Base-by-base conservation (phyloP, 2,113 vertebrate species). In the Ammodytes dubius region DNA sequence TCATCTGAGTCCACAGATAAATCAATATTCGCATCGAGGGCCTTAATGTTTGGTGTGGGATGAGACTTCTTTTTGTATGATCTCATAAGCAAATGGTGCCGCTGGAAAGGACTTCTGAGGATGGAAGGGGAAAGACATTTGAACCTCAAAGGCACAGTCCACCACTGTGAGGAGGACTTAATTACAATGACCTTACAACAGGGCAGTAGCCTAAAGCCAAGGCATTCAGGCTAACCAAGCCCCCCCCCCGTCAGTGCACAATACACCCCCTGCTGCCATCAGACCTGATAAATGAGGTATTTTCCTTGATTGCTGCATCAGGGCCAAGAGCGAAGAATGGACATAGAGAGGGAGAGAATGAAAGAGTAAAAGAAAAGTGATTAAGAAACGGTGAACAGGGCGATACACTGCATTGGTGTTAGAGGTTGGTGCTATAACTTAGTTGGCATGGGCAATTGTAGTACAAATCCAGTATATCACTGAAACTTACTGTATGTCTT, bases 181-280 rank as follows among this genome's bases (percentile, higher is more conserved):
- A 95, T 94, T 93, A 93, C 89, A 86, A 90, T 93, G 93, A 95
- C 91, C 92, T 92, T 93, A 89, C 88, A 93, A 74, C 85, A 84
- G 90, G 83, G 77, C 85, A 82, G 75, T 87, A 68, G 92, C 94
- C 89, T 86, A 77, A 81, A 93, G 93, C 77, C 77, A 80, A 54
- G 27, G 54, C 87, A 60, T 84, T 82, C 61, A 74, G 86, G 83
- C 84, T 65, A 89, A 84, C 72, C 82, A 59, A n/a, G 74, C 74
- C 47, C 74, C 77, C 74, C 54, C 75, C 60, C 83, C 66, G 52
- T 42, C 77, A 59, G 59, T 40, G 60, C 81, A 86, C 84, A 86
- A 89, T 91, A 74, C 84, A 85, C 83, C 84, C 87, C 91, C 85
- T 49, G 85, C 86, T 7, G 77, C 86, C 87, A 82, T 86, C 86